Evolutionary conservation across 2,797 vertebrate genomes (phyloP).

Genomic region (Triplophysa yarkandensis): DNA sequence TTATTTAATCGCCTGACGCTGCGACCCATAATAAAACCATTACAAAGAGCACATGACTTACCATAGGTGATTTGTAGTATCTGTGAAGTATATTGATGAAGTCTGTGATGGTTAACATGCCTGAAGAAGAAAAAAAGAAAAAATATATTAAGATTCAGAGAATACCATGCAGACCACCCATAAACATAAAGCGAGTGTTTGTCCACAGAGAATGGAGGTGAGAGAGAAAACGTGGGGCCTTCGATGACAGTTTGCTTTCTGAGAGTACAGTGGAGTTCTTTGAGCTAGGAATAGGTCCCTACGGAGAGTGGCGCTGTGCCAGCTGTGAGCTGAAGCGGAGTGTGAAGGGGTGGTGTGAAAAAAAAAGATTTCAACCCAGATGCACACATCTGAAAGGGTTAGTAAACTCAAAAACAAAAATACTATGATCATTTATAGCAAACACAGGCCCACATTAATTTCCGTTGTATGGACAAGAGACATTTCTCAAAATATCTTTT

Average conservation of each 20-base stretch:
- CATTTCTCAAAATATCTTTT: too few species aligned
- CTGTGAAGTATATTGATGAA: conserved; percentile 99
- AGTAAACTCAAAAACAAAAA: too few species aligned
- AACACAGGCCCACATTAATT: too few species aligned
- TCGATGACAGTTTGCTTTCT: neutral
- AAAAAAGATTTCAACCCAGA: neutral
- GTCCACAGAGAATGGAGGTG: neutral
- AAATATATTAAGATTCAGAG: conserved; percentile 6
- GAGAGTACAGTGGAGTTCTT: conserved; percentile 5
- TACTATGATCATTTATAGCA: neutral
- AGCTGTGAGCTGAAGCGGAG: neutral
- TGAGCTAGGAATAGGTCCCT: conserved; percentile 4
- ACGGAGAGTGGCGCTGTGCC: neutral
- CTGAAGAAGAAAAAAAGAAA: conserved; percentile 65
- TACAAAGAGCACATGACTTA: conserved; percentile 64
- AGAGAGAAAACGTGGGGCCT: neutral
- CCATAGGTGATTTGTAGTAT: conserved; percentile 98
- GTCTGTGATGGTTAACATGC: conserved; percentile 98
- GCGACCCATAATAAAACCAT: neutral
- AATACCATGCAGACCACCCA: neutral
- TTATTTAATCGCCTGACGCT: neutral
- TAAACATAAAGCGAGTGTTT: neutral
- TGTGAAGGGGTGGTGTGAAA: neutral
- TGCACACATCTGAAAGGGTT: neutral
- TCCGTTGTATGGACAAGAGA: too few species aligned